These are phyloP conservation scores for Drosophila borealis DNA, from an alignment of 2,888 invertebrate species.

Conservation along the genomic window DNA sequence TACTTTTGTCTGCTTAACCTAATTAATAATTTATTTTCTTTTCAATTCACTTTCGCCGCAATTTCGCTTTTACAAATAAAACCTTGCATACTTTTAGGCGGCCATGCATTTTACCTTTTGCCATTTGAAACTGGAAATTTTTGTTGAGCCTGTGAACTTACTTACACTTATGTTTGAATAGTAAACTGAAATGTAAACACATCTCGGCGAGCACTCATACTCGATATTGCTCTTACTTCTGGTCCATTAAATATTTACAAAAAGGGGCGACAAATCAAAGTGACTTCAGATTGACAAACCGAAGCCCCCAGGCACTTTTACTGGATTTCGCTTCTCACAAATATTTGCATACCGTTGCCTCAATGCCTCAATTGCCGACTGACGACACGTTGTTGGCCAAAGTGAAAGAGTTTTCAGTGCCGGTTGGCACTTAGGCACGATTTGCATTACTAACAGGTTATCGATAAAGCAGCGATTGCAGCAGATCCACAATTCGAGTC, in stretches of 20 bases:
- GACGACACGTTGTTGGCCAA: conserved; percentile 41
- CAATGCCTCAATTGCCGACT: conserved; percentile 20
- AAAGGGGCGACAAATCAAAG: conserved; percentile 72
- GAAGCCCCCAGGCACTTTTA: conserved; percentile 55
- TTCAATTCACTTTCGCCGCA: neutral
- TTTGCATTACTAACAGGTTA: conserved; percentile 66
- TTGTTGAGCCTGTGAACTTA: neutral
- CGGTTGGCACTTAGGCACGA: conserved; percentile 70
- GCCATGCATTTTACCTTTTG: neutral
- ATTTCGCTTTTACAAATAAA: neutral
- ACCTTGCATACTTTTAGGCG: conserved; percentile 3
- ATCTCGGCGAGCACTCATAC: conserved; percentile 25
- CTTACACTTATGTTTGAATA: conserved; percentile 32
- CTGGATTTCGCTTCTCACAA: conserved; percentile 69
- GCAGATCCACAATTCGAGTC: conserved; percentile 15
- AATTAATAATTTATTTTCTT: neutral
- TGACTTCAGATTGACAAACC: conserved; percentile 63
- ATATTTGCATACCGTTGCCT: conserved; percentile 68
- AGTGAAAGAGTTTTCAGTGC: conserved; percentile 61
- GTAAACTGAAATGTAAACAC: conserved; percentile 46
- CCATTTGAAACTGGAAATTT: neutral
- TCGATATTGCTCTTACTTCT: conserved; percentile 52
- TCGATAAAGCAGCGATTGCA: conserved; percentile 33
- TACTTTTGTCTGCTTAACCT: too few species aligned
- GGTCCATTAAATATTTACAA: conserved; percentile 77